Conservation (phyloP, 2,797 vertebrate genomes). For the Sitta carolinensis region DNA sequence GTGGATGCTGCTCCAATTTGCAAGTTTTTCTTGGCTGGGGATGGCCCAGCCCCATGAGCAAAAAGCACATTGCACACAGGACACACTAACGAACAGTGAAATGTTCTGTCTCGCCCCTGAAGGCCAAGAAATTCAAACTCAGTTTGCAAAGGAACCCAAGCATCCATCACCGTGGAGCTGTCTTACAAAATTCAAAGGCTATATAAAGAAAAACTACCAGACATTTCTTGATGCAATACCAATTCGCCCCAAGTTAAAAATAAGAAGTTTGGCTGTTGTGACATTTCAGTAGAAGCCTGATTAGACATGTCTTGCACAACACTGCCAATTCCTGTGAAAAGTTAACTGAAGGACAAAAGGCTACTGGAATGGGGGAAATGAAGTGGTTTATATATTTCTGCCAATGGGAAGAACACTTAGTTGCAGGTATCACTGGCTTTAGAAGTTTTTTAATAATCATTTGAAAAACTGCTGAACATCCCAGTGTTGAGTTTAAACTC, state of each 20-base stretch:
- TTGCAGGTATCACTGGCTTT: neutral
- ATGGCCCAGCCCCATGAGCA: rapidly evolving
- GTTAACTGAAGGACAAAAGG: slow-evolving; percentile 23
- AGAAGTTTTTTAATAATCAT: neutral
- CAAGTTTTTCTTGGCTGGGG: neutral
- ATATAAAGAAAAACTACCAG: slow-evolving; percentile 73
- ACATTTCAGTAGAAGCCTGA: slow-evolving; percentile 48
- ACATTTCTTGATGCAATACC: slow-evolving; percentile 70
- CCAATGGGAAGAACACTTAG: neutral
- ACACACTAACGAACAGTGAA: rapidly evolving
- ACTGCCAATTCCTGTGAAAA: slow-evolving; percentile 28
- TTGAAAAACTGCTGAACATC: neutral
- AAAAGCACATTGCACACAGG: rapidly evolving
- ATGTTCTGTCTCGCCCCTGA: neutral
- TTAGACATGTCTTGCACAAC: slow-evolving; percentile 49
- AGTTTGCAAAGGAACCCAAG: neutral
- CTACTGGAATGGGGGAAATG: neutral
- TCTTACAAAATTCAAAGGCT: slow-evolving; percentile 49
- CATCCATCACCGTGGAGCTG: neutral
- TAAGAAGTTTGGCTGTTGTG: slow-evolving; percentile 63
- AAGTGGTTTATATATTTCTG: neutral
- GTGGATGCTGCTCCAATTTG: neutral
- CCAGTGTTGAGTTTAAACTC: neutral
- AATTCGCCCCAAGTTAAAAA: slow-evolving; percentile 59
- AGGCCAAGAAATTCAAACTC: neutral